Base-by-base conservation (phyloP, 2,113 vertebrate species). In the Fregata magnificens region DNA sequence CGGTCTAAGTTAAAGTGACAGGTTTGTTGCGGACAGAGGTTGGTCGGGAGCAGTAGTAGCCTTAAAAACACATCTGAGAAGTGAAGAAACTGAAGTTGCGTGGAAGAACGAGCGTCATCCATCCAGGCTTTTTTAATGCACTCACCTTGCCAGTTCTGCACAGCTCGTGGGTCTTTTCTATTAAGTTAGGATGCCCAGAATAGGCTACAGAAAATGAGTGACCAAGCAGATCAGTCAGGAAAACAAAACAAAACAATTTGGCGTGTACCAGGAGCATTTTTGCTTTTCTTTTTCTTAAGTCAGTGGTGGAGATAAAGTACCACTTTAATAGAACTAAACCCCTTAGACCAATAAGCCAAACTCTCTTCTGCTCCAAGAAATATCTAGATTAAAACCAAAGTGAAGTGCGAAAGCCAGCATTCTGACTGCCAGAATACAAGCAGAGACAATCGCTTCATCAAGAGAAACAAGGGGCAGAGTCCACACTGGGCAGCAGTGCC, bases 161-260 rank as follows among this genome's bases (percentile, higher is more conserved):
- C 26, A 32, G 38, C 55, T 36, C 44, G 5, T 3, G 20, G 47
- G n/a, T 26, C 47, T 79, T 67, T 53, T 45, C 72, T 49, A 11
- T 31, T 32, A 26, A 3, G 13, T 21, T 20, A 55, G 15, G 52
- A 49, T 9, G 70, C 28, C 22, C 38, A 63, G 50, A n/a, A 32
- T 2, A 20, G 22, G 4, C 67, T 45, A 40, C 12, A 34, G 44
- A 28, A 50, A 73, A 21, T 3, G 36, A 52, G 32, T 6, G 45
- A 52, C 16, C 0, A 1, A 24, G 6, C 31, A 29, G 42, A 10
- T 7, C n/a, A 24, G 59, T 25, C 0, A 25, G 38, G 26, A 34
- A 16, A 80, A 73, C 40, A 71, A 10, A 58, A 58, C 44, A 40
- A 10, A 42, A 32, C 50, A n/a, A 74, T 62, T 69, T 69, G 72